These are phyloP conservation scores for Ctenochaetus hawaiiensis DNA, from an alignment of 2,797 vertebrate genomes.

Conservation along the genomic window DNA sequence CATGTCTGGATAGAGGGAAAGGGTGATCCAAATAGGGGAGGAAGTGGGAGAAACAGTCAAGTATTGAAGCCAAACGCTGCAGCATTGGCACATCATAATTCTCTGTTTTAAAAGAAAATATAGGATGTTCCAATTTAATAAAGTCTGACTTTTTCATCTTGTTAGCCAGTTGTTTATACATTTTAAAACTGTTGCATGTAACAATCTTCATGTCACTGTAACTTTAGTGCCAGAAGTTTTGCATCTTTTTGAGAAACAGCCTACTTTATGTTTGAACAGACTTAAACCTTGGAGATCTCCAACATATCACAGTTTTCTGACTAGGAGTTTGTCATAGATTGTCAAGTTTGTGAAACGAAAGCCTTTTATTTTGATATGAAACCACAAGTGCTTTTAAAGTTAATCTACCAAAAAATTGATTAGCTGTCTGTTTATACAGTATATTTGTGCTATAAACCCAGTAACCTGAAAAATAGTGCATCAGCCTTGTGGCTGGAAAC, in stretches of 20 bases:
- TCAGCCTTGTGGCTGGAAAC: slow-evolving; percentile 27
- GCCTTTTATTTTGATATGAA: neutral
- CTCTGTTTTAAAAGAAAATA: slow-evolving; percentile 37
- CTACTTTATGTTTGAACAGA: neutral
- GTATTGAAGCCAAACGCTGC: slow-evolving; percentile 20
- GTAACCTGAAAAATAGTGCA: slow-evolving; percentile 18
- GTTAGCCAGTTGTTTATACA: neutral
- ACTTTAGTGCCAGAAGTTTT: no score
- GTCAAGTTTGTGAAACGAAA: neutral
- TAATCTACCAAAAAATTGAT: neutral
- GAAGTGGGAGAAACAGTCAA: slow-evolving; percentile 46
- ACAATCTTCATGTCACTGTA: neutral
- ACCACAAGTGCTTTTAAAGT: neutral
- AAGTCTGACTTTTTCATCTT: slow-evolving; percentile 46
- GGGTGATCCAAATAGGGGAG: slow-evolving; percentile 35
- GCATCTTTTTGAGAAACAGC: neutral
- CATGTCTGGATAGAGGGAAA: slow-evolving; percentile 33
- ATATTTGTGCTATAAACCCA: neutral
- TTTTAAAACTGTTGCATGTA: slow-evolving; percentile 8
- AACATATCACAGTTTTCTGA: neutral
- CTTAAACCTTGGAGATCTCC: neutral
- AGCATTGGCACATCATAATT: slow-evolving; percentile 45
- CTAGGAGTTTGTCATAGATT: no score
- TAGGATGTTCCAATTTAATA: slow-evolving; percentile 20
- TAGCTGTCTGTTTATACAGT: no score